Evolutionary conservation across 2,888 invertebrate species (phyloP).

Genomic region (Rhagium mordax): DNA sequence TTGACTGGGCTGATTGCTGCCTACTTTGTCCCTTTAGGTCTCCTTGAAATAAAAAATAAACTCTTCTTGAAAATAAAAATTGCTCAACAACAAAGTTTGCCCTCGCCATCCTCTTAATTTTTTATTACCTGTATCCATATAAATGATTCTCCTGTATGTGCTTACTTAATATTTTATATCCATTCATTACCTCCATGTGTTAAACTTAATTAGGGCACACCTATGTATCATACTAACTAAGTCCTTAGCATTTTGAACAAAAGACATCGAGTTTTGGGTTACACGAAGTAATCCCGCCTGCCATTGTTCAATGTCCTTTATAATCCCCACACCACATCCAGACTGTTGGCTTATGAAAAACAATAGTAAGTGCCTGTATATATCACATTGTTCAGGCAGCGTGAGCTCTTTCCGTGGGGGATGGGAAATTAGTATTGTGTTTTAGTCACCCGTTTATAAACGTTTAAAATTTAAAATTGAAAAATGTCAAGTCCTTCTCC

Average conservation of each 20-base stretch:
- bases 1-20: slow-evolving; percentile 71
- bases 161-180: too few relatives aligned
- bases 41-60: slow-evolving; percentile 82
- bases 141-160: too few relatives aligned
- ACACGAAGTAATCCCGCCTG: background rate
- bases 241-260: background rate
- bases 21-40: slow-evolving; percentile 79
- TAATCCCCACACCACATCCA: background rate
- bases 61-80: too few relatives aligned
- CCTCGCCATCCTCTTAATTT: too few relatives aligned
- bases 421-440: background rate
- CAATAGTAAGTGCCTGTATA: background rate
- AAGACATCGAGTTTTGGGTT: slow-evolving; percentile 1
- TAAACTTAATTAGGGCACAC: background rate
- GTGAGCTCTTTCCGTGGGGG: background rate
- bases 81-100: too few relatives aligned
- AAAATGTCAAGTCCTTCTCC: too few relatives aligned
- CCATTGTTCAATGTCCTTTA: background rate
- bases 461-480: background rate
- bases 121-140: too few relatives aligned
- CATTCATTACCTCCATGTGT: background rate
- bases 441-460: background rate
- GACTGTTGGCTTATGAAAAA: slow-evolving; percentile 6
- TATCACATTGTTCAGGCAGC: background rate
- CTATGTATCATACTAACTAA: background rate